These are phyloP conservation scores for Micrastur ruficollis DNA, from an alignment of 2,797 vertebrate species.

Conservation along the genomic window DNA sequence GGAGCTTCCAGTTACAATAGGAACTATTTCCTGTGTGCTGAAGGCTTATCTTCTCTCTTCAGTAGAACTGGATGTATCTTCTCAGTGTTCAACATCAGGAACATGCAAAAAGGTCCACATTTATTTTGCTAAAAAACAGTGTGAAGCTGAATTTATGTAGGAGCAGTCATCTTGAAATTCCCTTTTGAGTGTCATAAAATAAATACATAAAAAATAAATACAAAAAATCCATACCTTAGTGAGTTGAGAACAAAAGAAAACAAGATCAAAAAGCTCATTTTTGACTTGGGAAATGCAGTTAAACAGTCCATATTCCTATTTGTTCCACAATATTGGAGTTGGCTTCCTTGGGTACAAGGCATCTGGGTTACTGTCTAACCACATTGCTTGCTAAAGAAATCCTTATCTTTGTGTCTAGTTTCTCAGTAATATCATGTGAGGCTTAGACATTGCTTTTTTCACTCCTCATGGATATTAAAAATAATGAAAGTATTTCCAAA, in stretches of 20 bases:
- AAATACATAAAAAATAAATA: neutral
- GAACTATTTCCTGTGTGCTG: neutral
- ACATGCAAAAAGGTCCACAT: neutral
- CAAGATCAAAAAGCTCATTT: neutral
- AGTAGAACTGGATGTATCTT: neutral
- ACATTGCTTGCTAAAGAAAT: neutral
- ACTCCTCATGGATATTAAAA: neutral
- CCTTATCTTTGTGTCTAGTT: conserved; percentile 3
- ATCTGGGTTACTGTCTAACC: neutral
- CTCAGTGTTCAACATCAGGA: neutral
- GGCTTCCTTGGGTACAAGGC: neutral
- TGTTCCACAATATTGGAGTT: neutral
- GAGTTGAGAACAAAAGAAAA: neutral
- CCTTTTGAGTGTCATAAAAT: neutral
- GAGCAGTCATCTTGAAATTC: neutral
- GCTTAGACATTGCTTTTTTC: neutral
- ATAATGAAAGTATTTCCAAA: neutral
- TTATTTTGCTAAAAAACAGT: neutral
- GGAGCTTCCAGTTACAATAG: neutral
- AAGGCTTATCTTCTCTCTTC: neutral
- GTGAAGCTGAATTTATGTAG: neutral
- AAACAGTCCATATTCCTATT: neutral
- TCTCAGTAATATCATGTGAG: neutral
- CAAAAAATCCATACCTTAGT: neutral
- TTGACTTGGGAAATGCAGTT: neutral